Percentiles rank a stretch among this genome's conserved stretches.
phyloP scores from a whole-genome alignment of 1,140 invertebrate species.

The Euwallacea similis region DNA sequence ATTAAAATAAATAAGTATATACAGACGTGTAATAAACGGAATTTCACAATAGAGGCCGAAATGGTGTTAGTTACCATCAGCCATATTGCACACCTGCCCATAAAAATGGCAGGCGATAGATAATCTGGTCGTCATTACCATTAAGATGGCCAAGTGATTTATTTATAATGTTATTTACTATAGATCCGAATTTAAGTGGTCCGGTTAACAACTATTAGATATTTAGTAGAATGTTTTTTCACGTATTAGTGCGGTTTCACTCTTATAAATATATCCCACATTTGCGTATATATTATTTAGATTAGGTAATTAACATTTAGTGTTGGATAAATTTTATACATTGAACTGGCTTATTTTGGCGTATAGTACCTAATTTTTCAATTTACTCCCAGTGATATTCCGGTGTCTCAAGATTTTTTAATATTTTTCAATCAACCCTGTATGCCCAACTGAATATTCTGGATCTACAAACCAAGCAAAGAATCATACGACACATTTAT shows the following conservation, averaged over 20 bases:
- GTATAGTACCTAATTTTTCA: no score
- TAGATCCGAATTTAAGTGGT: constrained; percentile 18
- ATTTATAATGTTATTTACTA: constrained; percentile 19
- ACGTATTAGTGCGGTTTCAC: constrained; percentile 25
- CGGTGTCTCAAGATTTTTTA: no score
- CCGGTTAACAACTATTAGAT: constrained; percentile 19
- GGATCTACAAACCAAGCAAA: no score
- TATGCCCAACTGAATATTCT: no score
- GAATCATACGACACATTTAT: no score
- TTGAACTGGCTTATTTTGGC: neutral
- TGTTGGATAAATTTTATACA: constrained; percentile 12
- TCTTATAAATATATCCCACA: constrained; percentile 25
- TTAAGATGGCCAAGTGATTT: constrained; percentile 6
- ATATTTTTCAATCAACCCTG: no score
- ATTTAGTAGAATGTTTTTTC: constrained; percentile 22
- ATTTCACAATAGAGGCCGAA: constrained; percentile 24
- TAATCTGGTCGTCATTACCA: constrained; percentile 10
- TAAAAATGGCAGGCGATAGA: constrained; percentile 15
- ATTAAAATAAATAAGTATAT: constrained; percentile 27
- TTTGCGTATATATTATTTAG: constrained; percentile 24
- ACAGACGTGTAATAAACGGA: constrained; percentile 4
- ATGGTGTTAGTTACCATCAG: constrained; percentile 22
- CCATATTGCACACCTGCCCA: constrained; percentile 16
- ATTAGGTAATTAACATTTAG: constrained; percentile 27
- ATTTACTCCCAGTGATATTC: no score